Base-by-base conservation (phyloP, 37 sponge, comb jelly and placozoan genomes). In the Halichondria panicea region DNA sequence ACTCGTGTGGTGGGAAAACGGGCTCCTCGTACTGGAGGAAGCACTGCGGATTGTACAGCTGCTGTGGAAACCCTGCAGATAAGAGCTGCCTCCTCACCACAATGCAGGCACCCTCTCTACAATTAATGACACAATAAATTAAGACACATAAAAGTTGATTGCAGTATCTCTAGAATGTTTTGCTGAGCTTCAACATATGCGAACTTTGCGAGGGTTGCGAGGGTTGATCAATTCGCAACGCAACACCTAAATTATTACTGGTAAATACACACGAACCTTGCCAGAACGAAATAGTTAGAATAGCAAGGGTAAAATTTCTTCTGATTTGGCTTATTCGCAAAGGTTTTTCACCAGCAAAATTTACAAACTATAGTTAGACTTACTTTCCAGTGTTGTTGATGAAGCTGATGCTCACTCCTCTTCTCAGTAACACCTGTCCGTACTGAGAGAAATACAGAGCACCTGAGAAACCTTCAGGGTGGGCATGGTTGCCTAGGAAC, bases 381-480 rank as follows among this genome's bases (percentile, higher is more conserved):
- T 21, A 76, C 84, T 22, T 76, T 48, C 84, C 77, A 70, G 71
- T 74, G 68, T 82, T 82, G 31, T 74, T 74, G n/a, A 30, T 11
- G 25, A 76, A 84, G 28, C 31, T 60, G 64, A 76, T 61, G 27
- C 35, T 67, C 1, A 46, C 44, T 41, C 75, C 83, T 34, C 33
- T 45, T 21, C 55, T 33, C 0, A 82, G 62, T 21, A 74, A 0
- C 0, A 82, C 11, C 43, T 82, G 83, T 21, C 69, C 75, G 53
- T 68, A 82, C 19, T 75, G 74, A 50, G 68, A 63, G 35, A 82
- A 18, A 27, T 64, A 42, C 3, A 82, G 38, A 1, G 75, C 69
- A 43, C 75, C 83, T 35, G 78, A 77, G 1, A 66, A 50, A 0
- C 78, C 78, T 1, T 65, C 56, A 38, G 53, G 39, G 40, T 77